Evolutionary conservation across 2,113 vertebrate genomes (phyloP).

Genomic region (Agelaius tricolor): DNA sequence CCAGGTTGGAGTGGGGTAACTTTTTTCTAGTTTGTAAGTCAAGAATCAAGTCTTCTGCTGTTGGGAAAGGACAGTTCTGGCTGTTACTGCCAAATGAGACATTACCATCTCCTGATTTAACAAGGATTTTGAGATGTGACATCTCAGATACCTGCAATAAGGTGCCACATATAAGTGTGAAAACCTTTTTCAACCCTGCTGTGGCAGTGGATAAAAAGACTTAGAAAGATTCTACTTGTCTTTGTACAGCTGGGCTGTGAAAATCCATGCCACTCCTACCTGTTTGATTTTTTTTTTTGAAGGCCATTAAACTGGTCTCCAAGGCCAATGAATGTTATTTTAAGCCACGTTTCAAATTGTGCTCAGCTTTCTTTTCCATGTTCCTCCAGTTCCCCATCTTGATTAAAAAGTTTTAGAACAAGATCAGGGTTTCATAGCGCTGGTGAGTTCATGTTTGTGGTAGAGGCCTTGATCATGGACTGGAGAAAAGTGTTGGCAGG

Average conservation of each 20-base stretch:
- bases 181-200: not conserved
- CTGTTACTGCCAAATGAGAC: not conserved
- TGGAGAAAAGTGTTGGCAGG: not conserved
- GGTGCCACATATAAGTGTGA: not conserved
- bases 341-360: not conserved
- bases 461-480: not conserved
- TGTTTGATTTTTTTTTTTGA: not conserved
- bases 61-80: not conserved
- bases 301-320: not conserved
- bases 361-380: not conserved
- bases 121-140: not conserved
- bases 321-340: not conserved
- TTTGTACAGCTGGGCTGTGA: not conserved
- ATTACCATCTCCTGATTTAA: not conserved
- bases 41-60: not conserved
- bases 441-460: not conserved
- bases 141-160: not conserved
- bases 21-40: not conserved
- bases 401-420: not conserved
- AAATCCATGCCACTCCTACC: not conserved
- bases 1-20: not conserved
- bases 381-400: not conserved
- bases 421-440: not conserved
- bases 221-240: not conserved
- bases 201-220: not conserved